Conservation (phyloP, 2,888 invertebrate genomes). For the Drosophila mercatorum region DNA sequence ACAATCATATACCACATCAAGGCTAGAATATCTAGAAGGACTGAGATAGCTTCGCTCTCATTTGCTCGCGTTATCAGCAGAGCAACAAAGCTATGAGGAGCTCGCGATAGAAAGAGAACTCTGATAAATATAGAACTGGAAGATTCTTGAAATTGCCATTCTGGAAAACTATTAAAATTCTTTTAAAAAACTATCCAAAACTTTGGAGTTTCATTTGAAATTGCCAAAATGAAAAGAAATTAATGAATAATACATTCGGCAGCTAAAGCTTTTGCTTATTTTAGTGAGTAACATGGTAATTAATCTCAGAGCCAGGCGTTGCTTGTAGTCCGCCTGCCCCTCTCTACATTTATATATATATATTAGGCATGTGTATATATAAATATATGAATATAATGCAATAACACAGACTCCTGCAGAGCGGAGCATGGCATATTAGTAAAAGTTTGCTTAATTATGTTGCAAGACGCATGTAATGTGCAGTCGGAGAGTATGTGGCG, state of each 20-base stretch:
- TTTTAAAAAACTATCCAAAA: too few relatives aligned
- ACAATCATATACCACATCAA: too few relatives aligned
- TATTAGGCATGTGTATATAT: background rate
- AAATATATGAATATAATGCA: constrained; percentile 20
- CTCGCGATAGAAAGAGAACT: too few relatives aligned
- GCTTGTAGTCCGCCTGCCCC: too few relatives aligned
- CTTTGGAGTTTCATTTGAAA: background rate
- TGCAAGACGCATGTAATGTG: constrained; percentile 25
- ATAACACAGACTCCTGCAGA: constrained; percentile 16
- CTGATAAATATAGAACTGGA: too few relatives aligned
- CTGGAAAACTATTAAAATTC: too few relatives aligned
- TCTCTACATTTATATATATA: too few relatives aligned
- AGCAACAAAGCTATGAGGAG: too few relatives aligned
- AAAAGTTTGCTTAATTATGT: constrained; percentile 58
- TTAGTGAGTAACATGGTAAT: background rate
- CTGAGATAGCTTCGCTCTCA: too few relatives aligned
- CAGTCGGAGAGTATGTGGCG: constrained; percentile 1
- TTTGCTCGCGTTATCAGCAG: too few relatives aligned
- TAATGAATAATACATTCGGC: background rate
- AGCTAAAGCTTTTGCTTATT: background rate
- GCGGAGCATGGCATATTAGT: constrained; percentile 38
- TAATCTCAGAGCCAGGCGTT: background rate
- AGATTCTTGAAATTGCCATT: too few relatives aligned
- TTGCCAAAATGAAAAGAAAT: background rate
- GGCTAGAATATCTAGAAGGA: too few relatives aligned